Percentiles rank a stretch among this genome's conserved stretches.
Evolutionary conservation across 1,140 invertebrate species (phyloP).

Genomic region (Sitodiplosis mosellana): DNA sequence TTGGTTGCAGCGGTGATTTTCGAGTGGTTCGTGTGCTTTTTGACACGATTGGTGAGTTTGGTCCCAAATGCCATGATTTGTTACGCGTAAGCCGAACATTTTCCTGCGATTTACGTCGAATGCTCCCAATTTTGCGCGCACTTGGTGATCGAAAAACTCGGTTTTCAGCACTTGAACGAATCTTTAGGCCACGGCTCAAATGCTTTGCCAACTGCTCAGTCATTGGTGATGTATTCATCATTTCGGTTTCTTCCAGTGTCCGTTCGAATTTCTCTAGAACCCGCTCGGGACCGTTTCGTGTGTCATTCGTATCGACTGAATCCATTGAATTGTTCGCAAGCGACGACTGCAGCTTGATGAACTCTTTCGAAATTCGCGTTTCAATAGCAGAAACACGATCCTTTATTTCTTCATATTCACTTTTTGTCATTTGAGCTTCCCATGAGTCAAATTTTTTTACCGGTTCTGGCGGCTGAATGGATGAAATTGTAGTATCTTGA

Average conservation of each 20-base stretch:
- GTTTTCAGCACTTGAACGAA: conserved; percentile 41
- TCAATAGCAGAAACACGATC: conserved; percentile 50
- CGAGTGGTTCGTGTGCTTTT: conserved; percentile 1
- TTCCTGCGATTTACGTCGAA: conserved; percentile 45
- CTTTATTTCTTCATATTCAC: conserved; percentile 55
- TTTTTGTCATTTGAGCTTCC: conserved; percentile 38
- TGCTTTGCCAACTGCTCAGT: conserved; percentile 49
- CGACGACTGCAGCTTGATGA: conserved; percentile 31
- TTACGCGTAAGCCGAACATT: conserved; percentile 13
- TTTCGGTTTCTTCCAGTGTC: conserved; percentile 42
- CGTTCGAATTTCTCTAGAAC: conserved; percentile 53
- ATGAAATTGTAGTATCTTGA: neutral
- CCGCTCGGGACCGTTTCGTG: conserved; percentile 19
- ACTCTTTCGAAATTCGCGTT: conserved; percentile 44
- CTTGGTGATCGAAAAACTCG: conserved; percentile 60
- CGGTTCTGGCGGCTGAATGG: no score
- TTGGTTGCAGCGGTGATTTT: conserved; percentile 1
- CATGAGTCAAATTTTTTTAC: no score
- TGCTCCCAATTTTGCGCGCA: conserved; percentile 55
- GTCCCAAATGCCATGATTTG: conserved; percentile 16
- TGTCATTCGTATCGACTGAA: conserved; percentile 17
- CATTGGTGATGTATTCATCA: conserved; percentile 32
- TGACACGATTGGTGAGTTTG: conserved; percentile 1
- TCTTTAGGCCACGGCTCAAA: conserved; percentile 51
- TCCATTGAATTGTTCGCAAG: conserved; percentile 11